A percentile compares a stretch with the other conserved stretches of the same genome.
These are phyloP conservation scores for Rafetus swinhoei DNA, from an alignment of 2,113 vertebrate genomes.

Conservation along the genomic window DNA sequence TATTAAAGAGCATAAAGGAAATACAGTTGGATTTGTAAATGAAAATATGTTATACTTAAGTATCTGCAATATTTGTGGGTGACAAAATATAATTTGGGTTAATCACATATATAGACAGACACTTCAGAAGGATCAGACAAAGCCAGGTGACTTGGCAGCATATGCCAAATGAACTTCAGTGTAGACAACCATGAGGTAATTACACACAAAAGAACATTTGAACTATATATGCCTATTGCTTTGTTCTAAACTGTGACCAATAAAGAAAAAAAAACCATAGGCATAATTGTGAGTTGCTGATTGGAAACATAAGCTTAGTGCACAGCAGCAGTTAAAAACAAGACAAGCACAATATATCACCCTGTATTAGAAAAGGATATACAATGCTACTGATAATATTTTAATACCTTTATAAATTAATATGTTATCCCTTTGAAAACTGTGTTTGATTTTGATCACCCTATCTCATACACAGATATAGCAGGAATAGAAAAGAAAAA, in stretches of 20 bases:
- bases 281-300: background rate
- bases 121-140: background rate
- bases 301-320: background rate
- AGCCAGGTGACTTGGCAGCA: fast-evolving
- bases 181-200: background rate
- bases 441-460: background rate
- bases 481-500: background rate
- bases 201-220: background rate
- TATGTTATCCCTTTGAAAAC: background rate
- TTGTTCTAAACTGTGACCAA: background rate
- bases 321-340: background rate
- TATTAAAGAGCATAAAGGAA: background rate
- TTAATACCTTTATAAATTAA: background rate
- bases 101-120: background rate
- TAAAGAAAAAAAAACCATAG: background rate
- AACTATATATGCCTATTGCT: background rate
- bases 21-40: background rate
- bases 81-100: background rate
- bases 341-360: background rate
- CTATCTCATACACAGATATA: background rate
- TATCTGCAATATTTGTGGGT: background rate
- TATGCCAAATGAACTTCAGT: background rate
- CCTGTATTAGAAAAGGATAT: background rate
- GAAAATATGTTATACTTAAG: background rate
- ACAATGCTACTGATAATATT: background rate